These are phyloP conservation scores for Jacana jacana DNA, from an alignment of 2,113 vertebrate genomes.

Conservation along the genomic window DNA sequence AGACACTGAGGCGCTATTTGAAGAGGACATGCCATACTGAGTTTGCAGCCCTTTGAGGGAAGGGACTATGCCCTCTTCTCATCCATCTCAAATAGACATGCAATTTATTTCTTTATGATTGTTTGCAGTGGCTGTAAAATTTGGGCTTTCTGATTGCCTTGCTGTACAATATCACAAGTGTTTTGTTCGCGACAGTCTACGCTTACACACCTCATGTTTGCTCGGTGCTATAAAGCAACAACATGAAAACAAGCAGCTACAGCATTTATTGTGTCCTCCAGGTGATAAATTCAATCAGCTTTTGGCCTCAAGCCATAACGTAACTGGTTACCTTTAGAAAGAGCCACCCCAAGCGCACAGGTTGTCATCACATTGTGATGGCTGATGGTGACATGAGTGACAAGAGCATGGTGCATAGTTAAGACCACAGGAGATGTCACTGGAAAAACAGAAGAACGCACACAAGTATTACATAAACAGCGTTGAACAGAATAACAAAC, in stretches of 20 bases:
- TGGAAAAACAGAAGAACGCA: background rate
- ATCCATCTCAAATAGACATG: background rate
- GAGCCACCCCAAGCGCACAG: background rate
- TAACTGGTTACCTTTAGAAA: background rate
- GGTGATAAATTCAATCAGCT: background rate
- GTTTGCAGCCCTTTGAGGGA: background rate
- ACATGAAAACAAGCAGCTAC: background rate
- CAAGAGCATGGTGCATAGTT: background rate
- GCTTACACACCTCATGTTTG: background rate
- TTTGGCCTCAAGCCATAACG: background rate
- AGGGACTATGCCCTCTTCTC: background rate
- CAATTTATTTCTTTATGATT: background rate
- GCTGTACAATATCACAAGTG: background rate
- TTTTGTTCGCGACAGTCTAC: background rate
- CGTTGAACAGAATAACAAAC: background rate
- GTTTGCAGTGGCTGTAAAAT: background rate
- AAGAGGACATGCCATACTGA: background rate
- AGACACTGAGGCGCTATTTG: background rate
- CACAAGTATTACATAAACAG: background rate
- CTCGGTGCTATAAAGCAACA: background rate
- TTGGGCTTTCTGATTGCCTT: background rate
- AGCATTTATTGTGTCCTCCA: background rate
- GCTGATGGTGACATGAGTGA: background rate
- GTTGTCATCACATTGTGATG: background rate
- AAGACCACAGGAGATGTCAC: background rate